Conservation (phyloP, 2,797 vertebrate species). For the Rhinogobio ventralis region DNA sequence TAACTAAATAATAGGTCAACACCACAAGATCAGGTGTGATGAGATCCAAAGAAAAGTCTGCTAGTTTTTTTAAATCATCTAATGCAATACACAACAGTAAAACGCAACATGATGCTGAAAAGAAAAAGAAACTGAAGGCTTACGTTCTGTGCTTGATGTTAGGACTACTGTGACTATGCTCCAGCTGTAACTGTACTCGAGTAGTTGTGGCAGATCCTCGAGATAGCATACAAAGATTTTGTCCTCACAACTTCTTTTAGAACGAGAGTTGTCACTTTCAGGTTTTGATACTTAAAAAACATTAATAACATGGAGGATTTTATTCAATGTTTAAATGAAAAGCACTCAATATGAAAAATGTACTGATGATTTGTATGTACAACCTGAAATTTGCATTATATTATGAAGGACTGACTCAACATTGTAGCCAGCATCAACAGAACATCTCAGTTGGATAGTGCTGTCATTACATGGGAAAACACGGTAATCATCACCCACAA, state of each 20-base stretch:
- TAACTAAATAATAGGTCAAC: neutral
- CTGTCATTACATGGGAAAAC: slow-evolving; percentile 42
- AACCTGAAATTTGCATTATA: neutral
- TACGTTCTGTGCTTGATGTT: neutral
- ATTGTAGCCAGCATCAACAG: slow-evolving; percentile 57
- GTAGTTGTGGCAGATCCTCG: neutral
- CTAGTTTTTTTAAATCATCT: too few relatives aligned
- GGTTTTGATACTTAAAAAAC: neutral
- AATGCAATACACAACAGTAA: neutral
- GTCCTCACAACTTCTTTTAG: neutral
- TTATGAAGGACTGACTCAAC: slow-evolving; percentile 58
- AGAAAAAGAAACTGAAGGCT: neutral
- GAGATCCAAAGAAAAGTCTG: neutral
- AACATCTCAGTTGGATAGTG: slow-evolving; percentile 56
- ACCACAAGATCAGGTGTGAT: neutral
- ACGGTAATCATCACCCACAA: neutral
- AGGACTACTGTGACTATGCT: neutral
- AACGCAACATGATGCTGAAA: neutral
- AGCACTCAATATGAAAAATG: too few relatives aligned
- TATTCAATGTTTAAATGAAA: neutral
- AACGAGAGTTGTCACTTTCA: neutral
- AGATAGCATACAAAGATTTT: slow-evolving; percentile 59
- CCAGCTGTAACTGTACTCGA: neutral
- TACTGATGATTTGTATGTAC: neutral
- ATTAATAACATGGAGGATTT: neutral